Evolutionary conservation across 2,888 invertebrate species (phyloP), one percentile per base, ranked within the genome.

Genomic region (Campoletis raptor): DNA sequence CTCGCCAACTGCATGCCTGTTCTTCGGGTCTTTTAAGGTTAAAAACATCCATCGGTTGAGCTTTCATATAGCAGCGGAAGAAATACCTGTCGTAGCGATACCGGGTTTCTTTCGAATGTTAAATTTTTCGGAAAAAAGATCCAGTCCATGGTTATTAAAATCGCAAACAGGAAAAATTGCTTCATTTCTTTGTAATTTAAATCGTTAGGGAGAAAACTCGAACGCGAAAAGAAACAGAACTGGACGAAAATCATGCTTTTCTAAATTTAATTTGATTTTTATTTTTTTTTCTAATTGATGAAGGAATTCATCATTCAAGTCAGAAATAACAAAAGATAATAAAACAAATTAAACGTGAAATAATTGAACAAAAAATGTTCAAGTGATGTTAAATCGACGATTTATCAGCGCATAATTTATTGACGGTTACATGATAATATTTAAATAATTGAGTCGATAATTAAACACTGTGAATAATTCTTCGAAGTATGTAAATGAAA

Each of bases 1-100:
- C 78, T 52, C 74, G 76, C 76, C 21, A 70, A 36, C 57, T 70
- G 45, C 80, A 76, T 64, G 74, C 85, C 78, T 67, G 24, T n/a
- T 61, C 52, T 64, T 82, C 52, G 3, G 4, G 57, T 12, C 61
- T 24, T 48, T 70, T 18, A 30, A 45, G 24, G 70, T 48, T 21
- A 30, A 30, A 70, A 30, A 21, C 7, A 24, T 21, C 24, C 24
- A 45, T 12, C 30, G 30, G 24, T 5, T 30, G 1, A 5, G 30
- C 12, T 12, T 30, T 30, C 8, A 6, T 9, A 10, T 10, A 4
- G n/a, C 4, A 24, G 10, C 61, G 61, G 30, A 21, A 61, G n/a
- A 61, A 5, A 30, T 61, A 4, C 1, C 30, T 5, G 12, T 61
- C 30, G 1, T 4, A 30, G 30, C 30, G 5, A 30, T 30, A 12